Conservation (phyloP, 1,140 invertebrate genomes). For the roundworm (Caenorhabditis elegans) region WBcel235 BX284602.5:2562001-2562500, state of each 20-base stretch:
- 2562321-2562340: not conserved
- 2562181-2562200: not conserved
- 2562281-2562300: not conserved
- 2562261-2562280: not conserved
- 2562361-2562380: not conserved
- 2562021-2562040: too few species aligned
- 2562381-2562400: not conserved
- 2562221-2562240: not conserved
- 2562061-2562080: too few species aligned
- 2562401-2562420: not conserved
- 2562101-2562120: not conserved
- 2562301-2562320: slow-evolving; percentile 17
- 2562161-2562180: not conserved
- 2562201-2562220: not conserved
- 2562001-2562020: too few species aligned
- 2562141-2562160: not conserved
- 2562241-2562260: not conserved
- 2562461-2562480: not conserved
- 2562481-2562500: not conserved
- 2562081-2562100: not conserved
- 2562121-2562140: not conserved
- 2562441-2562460: not conserved
- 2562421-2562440: not conserved
- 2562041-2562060: too few species aligned
- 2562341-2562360: slow-evolving; percentile 6